phyloP scores from a whole-genome alignment of 2,113 vertebrate genomes.

The Lampris megalopsis region DNA sequence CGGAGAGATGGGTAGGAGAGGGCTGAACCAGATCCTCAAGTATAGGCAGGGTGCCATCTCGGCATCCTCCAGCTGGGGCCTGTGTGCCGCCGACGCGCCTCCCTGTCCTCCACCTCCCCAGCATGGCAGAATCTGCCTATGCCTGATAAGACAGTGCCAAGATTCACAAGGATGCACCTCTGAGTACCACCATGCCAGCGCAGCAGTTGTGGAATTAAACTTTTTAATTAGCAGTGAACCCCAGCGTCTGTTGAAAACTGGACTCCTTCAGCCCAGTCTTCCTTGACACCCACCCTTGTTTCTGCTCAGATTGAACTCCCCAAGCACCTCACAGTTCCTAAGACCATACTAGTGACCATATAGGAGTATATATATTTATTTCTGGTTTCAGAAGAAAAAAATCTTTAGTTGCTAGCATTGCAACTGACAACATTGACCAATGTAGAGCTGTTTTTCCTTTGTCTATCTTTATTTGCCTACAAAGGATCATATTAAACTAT shows the following conservation, averaged over 20 bases:
- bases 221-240: slow-evolving; percentile 82
- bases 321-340: slow-evolving; percentile 28
- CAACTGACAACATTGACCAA: not conserved
- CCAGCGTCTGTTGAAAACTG: slow-evolving; percentile 64
- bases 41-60: slow-evolving; percentile 67
- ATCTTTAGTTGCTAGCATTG: slow-evolving; percentile 40
- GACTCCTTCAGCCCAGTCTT: slow-evolving; percentile 63
- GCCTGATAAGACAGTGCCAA: slow-evolving; percentile 81
- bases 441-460: not conserved
- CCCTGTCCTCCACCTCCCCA: slow-evolving; percentile 54
- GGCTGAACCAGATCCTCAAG: slow-evolving; percentile 69
- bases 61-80: slow-evolving; percentile 63
- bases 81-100: slow-evolving; percentile 45
- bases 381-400: slow-evolving; percentile 48
- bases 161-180: slow-evolving; percentile 78
- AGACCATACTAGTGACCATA: slow-evolving; percentile 36
- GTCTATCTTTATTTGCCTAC: not conserved
- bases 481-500: not conserved
- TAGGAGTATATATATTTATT: slow-evolving; percentile 66
- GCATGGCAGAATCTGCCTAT: slow-evolving; percentile 75
- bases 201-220: slow-evolving; percentile 80
- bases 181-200: slow-evolving; percentile 70
- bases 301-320: slow-evolving; percentile 63
- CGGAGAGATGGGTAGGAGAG: slow-evolving; percentile 55
- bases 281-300: slow-evolving; percentile 58